Base-by-base conservation (phyloP, 2,797 vertebrate genomes). In the Thaleichthys pacificus region DNA sequence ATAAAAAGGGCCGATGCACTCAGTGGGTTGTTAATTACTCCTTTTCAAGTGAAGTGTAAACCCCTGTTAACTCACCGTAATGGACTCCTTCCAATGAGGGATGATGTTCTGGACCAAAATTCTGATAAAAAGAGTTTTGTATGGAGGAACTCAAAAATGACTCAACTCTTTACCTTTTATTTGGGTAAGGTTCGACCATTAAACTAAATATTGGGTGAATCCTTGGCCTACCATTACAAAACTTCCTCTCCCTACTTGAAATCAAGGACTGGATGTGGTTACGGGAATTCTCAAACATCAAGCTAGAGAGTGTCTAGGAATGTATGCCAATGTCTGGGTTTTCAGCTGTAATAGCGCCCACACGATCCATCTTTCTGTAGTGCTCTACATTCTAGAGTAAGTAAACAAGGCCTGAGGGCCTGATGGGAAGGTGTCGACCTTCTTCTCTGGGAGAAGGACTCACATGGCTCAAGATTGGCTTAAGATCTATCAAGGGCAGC, bases 21-120 rank as follows among this genome's bases (percentile, higher is more conserved):
- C 77, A 88, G 84, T 72, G 82, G 66, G 77, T 74, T 79, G 86
- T 82, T 89, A 91, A 91, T 87, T 85, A 82, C 81, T 71, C 74
- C 81, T 81, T 73, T 87, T 78, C 74, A 86, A 84, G 75, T 81
- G 70, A 81, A 77, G 86, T 77, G 77, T 83, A 47, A 84, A 82
- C 87, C 77, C 71, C 62, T 67, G 82, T 86, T 85, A 81, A 71
- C 75, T 76, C 74, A 80, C 78, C 82, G 72, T 85, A 89, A 86
- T 88, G 85, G 83, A 86, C 77, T 78, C 82, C 82, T 71, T 68
- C 49, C 61, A 22, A 60, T 81, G 82, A 86, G 75, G 60, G 70
- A 84, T 56, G 72, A 71, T 56, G 62, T 65, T 77, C 77, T 77
- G 73, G 72, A 80, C 72, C 68, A 60, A 4, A 51, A 58, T 65